Evolutionary conservation across 2,888 invertebrate genomes (phyloP).

Genomic region (Melanophora roralis): DNA sequence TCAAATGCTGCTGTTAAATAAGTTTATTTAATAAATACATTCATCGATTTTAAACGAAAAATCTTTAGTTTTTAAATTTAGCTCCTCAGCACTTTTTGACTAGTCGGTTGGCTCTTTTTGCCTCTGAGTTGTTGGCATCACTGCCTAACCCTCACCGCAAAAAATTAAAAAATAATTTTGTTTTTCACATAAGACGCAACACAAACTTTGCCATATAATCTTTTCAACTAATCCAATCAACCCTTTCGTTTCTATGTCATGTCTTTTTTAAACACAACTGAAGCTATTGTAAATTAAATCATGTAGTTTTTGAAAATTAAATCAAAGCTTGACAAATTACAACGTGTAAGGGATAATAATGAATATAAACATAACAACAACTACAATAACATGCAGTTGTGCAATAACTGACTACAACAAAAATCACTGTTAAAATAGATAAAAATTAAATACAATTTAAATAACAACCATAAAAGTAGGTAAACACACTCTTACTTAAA

Average conservation of each 20-base stretch:
- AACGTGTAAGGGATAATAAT: slow-evolving; percentile 52
- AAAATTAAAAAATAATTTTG: too few relatives aligned
- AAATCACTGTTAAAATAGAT: slow-evolving; percentile 61
- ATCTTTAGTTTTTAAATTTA: too few relatives aligned
- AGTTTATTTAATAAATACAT: too few relatives aligned
- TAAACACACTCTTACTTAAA: slow-evolving; percentile 43
- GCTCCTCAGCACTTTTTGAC: too few relatives aligned
- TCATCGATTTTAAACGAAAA: too few relatives aligned
- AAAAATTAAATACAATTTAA: slow-evolving; percentile 62
- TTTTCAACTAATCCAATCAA: slow-evolving; percentile 38
- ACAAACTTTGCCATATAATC: background rate
- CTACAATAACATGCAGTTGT: slow-evolving; percentile 5
- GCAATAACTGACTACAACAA: slow-evolving; percentile 24
- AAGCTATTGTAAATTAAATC: slow-evolving; percentile 55
- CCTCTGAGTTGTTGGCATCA: too few relatives aligned
- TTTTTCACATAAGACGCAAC: background rate
- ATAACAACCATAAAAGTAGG: slow-evolving; percentile 58
- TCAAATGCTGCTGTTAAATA: too few relatives aligned
- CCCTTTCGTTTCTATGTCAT: background rate
- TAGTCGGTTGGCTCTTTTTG: too few relatives aligned
- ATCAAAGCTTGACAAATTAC: slow-evolving; percentile 61
- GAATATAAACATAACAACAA: slow-evolving; percentile 25
- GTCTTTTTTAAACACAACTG: slow-evolving; percentile 2
- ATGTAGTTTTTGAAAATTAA: slow-evolving; percentile 60
- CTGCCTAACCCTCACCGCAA: too few relatives aligned